phyloP scores from a whole-genome alignment of 2,888 invertebrate genomes.

The Anthoptus insignis region DNA sequence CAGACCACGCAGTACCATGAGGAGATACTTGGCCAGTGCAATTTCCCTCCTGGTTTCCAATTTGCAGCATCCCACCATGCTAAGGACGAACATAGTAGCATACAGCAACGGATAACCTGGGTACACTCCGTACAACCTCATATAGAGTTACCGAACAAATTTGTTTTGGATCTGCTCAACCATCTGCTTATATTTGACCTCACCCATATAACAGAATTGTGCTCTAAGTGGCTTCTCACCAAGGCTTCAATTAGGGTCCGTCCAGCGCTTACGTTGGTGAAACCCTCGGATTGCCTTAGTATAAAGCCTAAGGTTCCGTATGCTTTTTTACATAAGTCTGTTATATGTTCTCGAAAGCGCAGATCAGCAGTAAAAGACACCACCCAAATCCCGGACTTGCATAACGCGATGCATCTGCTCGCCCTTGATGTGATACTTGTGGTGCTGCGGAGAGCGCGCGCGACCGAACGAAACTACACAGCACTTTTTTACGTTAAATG shows the following conservation, averaged over 20 bases:
- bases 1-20: neutral
- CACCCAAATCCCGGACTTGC: neutral
- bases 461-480: neutral
- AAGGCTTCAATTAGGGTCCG: no score
- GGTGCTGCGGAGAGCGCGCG: neutral
- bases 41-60: neutral
- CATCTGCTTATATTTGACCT: no score
- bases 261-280: no score
- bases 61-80: neutral
- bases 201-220: no score
- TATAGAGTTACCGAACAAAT: neutral
- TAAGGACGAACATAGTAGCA: no score
- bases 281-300: no score
- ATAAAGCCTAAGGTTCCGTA: no score
- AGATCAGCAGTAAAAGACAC: no score
- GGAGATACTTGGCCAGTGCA: no score
- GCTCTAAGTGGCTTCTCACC: no score
- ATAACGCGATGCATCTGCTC: neutral
- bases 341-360: no score
- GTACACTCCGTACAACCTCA: neutral
- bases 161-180: neutral
- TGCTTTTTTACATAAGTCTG: no score
- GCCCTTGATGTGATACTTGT: neutral
- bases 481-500: slow-evolving; percentile 8
- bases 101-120: neutral